These are phyloP conservation scores for Halocaridina rubra DNA, from an alignment of 2,888 invertebrate genomes.

Conservation along the genomic window DNA sequence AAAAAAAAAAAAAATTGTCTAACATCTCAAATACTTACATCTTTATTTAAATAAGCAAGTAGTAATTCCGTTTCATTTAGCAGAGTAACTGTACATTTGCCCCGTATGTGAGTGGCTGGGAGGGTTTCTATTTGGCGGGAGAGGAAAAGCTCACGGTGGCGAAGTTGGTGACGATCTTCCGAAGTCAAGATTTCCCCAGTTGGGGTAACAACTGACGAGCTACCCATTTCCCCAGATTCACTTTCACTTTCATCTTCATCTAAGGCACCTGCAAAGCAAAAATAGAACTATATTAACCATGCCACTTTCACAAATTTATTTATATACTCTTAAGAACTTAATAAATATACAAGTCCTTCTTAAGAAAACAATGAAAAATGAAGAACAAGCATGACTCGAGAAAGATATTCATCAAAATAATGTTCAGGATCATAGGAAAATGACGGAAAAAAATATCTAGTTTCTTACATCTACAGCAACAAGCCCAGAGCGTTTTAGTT, in stretches of 20 bases:
- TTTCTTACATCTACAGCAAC: too few species aligned
- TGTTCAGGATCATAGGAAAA: too few species aligned
- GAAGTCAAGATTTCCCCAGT: constrained; percentile 73
- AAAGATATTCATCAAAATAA: too few species aligned
- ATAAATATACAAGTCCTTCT: too few species aligned
- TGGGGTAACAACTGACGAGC: constrained; percentile 63
- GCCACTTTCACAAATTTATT: too few species aligned
- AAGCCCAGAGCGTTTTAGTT: too few species aligned
- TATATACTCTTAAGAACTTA: too few species aligned
- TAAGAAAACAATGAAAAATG: too few species aligned
- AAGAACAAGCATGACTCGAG: too few species aligned
- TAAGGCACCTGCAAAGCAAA: constrained; percentile 60
- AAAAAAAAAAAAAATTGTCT: not conserved
- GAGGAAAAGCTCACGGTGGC: constrained; percentile 97
- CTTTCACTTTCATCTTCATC: constrained; percentile 60
- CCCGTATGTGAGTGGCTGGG: constrained; percentile 98
- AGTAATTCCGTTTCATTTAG: constrained; percentile 99
- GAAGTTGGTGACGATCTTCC: constrained; percentile 93
- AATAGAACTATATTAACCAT: too few species aligned
- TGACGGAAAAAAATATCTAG: too few species aligned
- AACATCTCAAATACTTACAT: constrained; percentile 39
- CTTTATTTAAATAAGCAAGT: constrained; percentile 92
- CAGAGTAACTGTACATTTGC: constrained; percentile 98
- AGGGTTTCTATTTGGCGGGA: constrained; percentile 97
- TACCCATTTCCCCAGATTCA: constrained; percentile 67